A percentile compares a stretch with the other conserved stretches of the same genome.
Evolutionary conservation across 2,797 vertebrate genomes (phyloP).

Genomic region (Anabacerthia variegaticeps): DNA sequence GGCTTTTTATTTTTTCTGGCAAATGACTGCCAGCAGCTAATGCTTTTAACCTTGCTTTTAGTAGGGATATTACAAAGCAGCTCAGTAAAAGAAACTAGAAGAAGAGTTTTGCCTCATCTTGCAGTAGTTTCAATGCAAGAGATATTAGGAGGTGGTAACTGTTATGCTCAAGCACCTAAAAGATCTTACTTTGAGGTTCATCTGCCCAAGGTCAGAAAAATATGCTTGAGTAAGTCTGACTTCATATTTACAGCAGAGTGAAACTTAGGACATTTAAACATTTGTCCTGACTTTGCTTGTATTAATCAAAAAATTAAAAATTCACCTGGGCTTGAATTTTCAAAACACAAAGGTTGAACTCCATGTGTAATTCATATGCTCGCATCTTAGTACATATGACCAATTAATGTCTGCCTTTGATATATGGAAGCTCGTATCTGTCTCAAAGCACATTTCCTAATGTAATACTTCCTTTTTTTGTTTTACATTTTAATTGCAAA

Average conservation of each 20-base stretch:
- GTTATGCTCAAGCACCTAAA: background rate
- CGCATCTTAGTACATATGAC: background rate
- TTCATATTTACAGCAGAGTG: background rate
- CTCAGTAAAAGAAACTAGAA: background rate
- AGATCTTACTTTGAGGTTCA: background rate
- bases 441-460: background rate
- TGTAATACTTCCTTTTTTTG: background rate
- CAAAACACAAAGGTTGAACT: background rate
- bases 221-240: background rate
- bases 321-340: background rate
- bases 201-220: background rate
- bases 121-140: background rate
- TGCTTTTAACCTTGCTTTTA: background rate
- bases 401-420: background rate
- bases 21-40: background rate
- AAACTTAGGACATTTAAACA: background rate
- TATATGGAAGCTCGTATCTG: background rate
- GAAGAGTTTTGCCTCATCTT: background rate
- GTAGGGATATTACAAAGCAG: background rate
- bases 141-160: background rate
- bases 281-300: background rate
- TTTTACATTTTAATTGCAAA: background rate
- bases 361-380: background rate
- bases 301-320: background rate
- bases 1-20: rapidly evolving